Evolutionary conservation across 2,888 invertebrate genomes (phyloP).

Genomic region (Drosophila flavopinicola): DNA sequence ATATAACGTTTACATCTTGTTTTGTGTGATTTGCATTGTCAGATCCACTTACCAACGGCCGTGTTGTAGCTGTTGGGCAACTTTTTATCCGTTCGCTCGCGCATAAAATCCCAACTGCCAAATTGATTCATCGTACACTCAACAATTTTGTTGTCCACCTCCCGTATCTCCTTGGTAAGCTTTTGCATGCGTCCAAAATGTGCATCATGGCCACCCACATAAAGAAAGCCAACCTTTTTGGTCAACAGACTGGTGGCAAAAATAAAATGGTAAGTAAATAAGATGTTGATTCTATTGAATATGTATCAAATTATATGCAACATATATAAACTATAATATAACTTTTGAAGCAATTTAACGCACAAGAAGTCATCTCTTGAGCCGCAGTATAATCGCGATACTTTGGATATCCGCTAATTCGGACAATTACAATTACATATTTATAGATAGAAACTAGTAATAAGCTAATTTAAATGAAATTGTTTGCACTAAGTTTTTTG

Average conservation of each 20-base stretch:
- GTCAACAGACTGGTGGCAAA: constrained; percentile 87
- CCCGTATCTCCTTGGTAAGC: constrained; percentile 90
- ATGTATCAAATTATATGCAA: no score
- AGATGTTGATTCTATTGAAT: neutral
- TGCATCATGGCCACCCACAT: constrained; percentile 89
- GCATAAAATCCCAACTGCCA: constrained; percentile 95
- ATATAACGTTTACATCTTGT: neutral
- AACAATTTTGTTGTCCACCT: constrained; percentile 96
- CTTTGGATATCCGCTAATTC: no score
- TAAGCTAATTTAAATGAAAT: no score
- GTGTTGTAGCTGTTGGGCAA: constrained; percentile 96
- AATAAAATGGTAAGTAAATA: constrained; percentile 3
- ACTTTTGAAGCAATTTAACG: no score
- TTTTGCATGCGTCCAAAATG: constrained; percentile 90
- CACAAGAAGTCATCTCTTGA: no score
- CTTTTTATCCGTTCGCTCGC: constrained; percentile 98
- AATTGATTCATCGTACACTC: constrained; percentile 94
- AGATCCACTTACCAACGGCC: constrained; percentile 86
- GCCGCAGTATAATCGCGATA: no score
- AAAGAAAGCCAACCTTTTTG: constrained; percentile 90
- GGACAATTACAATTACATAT: no score
- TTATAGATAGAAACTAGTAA: no score
- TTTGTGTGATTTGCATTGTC: constrained; percentile 66
- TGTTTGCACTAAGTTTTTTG: no score
- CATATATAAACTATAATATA: neutral